Conservation (phyloP, 1,140 invertebrate species). For the Chionoecetes opilio region DNA sequence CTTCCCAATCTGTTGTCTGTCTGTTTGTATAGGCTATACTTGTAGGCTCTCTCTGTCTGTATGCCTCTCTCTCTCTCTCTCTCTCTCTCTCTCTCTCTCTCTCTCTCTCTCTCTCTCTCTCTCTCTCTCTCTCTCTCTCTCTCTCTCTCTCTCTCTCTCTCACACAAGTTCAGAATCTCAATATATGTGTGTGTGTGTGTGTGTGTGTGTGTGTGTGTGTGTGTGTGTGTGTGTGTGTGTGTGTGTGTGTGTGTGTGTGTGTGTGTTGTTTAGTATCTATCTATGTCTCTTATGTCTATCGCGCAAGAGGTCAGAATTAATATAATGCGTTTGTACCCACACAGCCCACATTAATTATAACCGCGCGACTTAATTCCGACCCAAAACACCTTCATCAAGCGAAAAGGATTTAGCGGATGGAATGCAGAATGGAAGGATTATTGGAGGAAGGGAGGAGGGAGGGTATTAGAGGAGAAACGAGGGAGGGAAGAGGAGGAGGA, state of each 20-base stretch:
- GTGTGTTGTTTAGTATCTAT: not conserved
- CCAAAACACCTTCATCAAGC: not conserved
- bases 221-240: slow-evolving; percentile 25
- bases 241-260: too few relatives aligned
- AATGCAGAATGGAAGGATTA: not conserved
- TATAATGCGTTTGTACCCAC: not conserved
- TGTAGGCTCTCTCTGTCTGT: not conserved
- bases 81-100: slow-evolving; percentile 53
- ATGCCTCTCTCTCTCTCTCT: slow-evolving; percentile 39
- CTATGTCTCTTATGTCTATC: not conserved
- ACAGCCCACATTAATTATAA: not conserved
- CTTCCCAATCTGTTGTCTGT: too few relatives aligned
- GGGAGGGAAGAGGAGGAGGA: not conserved
- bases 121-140: slow-evolving; percentile 22
- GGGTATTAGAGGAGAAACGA: not conserved
- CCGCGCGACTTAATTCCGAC: not conserved
- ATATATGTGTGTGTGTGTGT: not conserved
- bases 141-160: not conserved
- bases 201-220: not conserved
- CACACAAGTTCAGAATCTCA: too few relatives aligned
- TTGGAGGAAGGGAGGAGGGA: not conserved
- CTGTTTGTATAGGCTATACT: too few relatives aligned
- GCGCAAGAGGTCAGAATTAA: not conserved
- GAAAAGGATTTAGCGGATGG: not conserved
- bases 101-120: slow-evolving; percentile 43